phyloP scores from a whole-genome alignment of 2,113 vertebrate genomes.

The Nematolebias whitei region DNA sequence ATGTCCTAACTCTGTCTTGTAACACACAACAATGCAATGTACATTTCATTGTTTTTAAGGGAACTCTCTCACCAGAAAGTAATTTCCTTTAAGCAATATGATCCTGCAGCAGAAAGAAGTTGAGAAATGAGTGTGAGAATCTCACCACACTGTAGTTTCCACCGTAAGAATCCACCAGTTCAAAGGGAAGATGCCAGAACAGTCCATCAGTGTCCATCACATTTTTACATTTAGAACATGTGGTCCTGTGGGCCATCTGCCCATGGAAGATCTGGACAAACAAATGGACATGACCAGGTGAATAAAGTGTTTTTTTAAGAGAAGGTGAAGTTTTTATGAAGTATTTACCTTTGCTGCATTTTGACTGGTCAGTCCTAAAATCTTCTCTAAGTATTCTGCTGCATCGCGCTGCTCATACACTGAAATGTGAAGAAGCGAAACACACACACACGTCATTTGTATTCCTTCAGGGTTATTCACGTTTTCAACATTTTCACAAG shows the following conservation, averaged over 20 bases:
- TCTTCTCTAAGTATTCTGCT: slow-evolving; percentile 69
- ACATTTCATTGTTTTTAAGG: no score
- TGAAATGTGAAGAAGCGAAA: fast-evolving
- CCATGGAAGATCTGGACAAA: slow-evolving; percentile 20
- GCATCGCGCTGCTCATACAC: slow-evolving; percentile 65
- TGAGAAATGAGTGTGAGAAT: neutral
- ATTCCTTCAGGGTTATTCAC: fast-evolving
- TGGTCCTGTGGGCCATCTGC: neutral
- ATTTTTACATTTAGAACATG: fast-evolving
- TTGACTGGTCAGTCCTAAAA: slow-evolving; percentile 31
- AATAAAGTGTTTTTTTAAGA: neutral
- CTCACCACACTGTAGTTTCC: slow-evolving; percentile 30
- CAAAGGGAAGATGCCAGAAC: slow-evolving; percentile 36
- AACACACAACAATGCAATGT: no score
- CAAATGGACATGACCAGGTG: neutral
- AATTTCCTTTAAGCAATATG: no score
- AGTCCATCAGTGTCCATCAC: neutral
- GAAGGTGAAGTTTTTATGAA: neutral
- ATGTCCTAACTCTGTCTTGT: no score
- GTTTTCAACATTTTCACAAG: no score
- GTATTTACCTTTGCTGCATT: slow-evolving; percentile 40
- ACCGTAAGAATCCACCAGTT: neutral
- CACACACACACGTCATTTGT: neutral
- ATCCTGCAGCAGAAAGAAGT: no score
- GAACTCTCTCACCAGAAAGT: no score